Evolutionary conservation across 92 coral and sea anemone species (phyloP).

Genomic region (Palythoa caribaeorum): DNA sequence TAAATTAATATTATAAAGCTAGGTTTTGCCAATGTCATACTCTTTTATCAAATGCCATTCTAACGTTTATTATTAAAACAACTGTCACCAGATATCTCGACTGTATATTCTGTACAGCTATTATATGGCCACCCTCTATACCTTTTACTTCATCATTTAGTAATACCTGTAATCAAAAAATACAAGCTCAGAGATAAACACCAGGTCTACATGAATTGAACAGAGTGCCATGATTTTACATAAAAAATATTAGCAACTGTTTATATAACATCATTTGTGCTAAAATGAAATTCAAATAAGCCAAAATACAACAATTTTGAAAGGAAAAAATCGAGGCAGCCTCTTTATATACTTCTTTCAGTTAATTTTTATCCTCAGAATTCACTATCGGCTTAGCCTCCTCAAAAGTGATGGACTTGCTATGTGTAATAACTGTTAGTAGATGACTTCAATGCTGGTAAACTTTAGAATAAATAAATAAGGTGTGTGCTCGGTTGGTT

Average conservation of each 20-base stretch:
- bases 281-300: no score
- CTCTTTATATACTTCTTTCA: neutral
- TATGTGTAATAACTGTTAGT: no score
- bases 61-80: neutral
- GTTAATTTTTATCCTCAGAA: neutral
- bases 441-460: no score
- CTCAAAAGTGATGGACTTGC: no score
- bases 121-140: slow-evolving; percentile 9
- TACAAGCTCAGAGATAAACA: neutral
- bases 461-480: no score
- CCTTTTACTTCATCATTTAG: neutral
- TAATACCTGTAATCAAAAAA: neutral
- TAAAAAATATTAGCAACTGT: no score
- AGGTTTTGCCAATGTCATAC: no score
- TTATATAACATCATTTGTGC: no score
- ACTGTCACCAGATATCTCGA: neutral
- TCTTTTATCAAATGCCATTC: neutral
- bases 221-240: no score
- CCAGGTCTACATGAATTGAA: no score
- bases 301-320: neutral
- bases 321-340: neutral
- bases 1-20: neutral
- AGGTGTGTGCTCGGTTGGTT: no score
- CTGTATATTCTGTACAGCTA: neutral
- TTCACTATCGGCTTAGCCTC: no score